Evolutionary conservation across 2,797 vertebrate genomes (phyloP).

Genomic region (Phoebastria nigripes): DNA sequence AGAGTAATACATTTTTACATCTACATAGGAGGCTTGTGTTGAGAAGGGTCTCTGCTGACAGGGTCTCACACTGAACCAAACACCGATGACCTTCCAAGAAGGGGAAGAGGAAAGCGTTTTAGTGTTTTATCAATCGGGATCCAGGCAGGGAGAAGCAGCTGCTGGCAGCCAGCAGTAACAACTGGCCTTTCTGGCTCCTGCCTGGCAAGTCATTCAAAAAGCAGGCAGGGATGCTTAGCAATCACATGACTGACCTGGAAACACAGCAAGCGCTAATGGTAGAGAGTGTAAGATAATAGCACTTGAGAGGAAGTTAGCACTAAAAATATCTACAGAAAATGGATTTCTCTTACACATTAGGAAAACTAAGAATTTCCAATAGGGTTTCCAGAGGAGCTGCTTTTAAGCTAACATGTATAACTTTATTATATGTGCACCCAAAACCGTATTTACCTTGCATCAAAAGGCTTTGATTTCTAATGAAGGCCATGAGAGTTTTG

Average conservation of each 20-base stretch:
- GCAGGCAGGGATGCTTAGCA: constrained; percentile 61
- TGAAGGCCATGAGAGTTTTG: not conserved
- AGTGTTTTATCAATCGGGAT: not conserved
- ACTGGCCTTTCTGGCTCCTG: constrained; percentile 31
- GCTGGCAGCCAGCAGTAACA: not conserved
- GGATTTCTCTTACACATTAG: constrained; percentile 64
- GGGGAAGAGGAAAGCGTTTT: not conserved
- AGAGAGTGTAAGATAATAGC: constrained; percentile 59
- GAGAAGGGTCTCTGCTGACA: constrained; percentile 26
- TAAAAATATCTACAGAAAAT: constrained; percentile 73
- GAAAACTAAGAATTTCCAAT: constrained; percentile 61
- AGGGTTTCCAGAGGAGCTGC: constrained; percentile 51
- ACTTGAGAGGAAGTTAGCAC: constrained; percentile 51
- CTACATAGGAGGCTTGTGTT: not conserved
- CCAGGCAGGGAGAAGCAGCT: not conserved
- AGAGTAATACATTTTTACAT: constrained; percentile 46
- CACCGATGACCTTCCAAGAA: not conserved
- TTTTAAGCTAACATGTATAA: constrained; percentile 42
- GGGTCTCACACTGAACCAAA: not conserved
- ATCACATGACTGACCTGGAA: constrained; percentile 64
- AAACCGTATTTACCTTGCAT: not conserved
- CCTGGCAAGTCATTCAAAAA: constrained; percentile 39
- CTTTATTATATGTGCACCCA: not conserved
- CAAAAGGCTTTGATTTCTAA: not conserved
- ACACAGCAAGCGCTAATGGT: constrained; percentile 60